Evolutionary conservation across 1,140 invertebrate species (phyloP).

Genomic region (Stegodyphus dumicola): DNA sequence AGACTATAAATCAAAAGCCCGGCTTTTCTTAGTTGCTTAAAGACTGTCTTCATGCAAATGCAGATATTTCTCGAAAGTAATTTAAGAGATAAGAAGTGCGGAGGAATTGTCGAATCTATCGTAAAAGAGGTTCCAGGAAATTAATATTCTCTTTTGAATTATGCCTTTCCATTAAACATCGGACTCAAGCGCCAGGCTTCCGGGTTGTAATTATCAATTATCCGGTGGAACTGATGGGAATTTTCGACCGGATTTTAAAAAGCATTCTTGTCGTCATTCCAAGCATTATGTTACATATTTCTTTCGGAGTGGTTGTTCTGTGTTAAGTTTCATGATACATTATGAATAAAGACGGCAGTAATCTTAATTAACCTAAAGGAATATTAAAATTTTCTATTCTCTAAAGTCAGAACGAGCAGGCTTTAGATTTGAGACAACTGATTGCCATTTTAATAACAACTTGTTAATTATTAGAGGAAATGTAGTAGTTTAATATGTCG

Average conservation of each 20-base stretch:
- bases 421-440: no score
- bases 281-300: no score
- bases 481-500: no score
- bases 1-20: no score
- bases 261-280: neutral
- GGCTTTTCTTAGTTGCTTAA: no score
- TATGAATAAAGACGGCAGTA: neutral
- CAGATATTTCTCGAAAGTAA: neutral
- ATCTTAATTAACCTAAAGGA: neutral
- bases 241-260: neutral
- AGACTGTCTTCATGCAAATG: no score
- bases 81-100: conserved; percentile 3
- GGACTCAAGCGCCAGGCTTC: neutral
- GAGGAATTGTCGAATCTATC: conserved; percentile 8
- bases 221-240: neutral
- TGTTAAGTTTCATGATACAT: neutral
- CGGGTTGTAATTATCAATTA: conserved; percentile 1
- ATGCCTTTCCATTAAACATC: neutral
- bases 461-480: no score
- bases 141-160: conserved; percentile 12
- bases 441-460: no score
- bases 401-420: no score
- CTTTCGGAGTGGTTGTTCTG: neutral
- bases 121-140: neutral
- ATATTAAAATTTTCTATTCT: no score